phyloP scores from a whole-genome alignment of 2,888 invertebrate species.

The Rhodophaea formosa region DNA sequence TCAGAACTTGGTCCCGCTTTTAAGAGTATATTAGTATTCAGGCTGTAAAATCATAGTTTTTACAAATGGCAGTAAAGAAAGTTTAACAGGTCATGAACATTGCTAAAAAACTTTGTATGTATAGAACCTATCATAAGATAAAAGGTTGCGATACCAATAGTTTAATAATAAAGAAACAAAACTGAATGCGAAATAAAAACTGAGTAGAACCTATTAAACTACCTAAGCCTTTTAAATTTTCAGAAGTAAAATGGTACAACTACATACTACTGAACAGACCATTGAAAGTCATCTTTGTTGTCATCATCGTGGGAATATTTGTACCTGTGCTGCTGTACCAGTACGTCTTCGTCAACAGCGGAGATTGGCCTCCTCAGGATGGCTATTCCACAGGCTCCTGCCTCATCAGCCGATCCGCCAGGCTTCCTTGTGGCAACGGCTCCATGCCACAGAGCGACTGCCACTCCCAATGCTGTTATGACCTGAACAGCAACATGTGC shows the following conservation, averaged over 20 bases:
- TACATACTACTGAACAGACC: constrained; percentile 60
- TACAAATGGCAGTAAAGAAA: too few species aligned
- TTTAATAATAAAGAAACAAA: too few species aligned
- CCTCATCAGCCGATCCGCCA: constrained; percentile 44
- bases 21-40: too few species aligned
- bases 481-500: constrained; percentile 58
- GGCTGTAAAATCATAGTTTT: too few species aligned
- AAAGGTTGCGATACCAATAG: too few species aligned
- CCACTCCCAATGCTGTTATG: constrained; percentile 76
- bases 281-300: constrained; percentile 45
- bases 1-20: too few species aligned
- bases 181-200: too few species aligned
- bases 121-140: too few species aligned
- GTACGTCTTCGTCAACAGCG: constrained; percentile 46
- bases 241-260: constrained; percentile 68
- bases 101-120: too few species aligned
- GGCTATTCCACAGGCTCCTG: constrained; percentile 69
- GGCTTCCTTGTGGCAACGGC: constrained; percentile 64
- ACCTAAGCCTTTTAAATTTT: constrained; percentile 33
- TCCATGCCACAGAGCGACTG: constrained; percentile 54
- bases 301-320: constrained; percentile 45
- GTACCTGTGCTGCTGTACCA: constrained; percentile 60
- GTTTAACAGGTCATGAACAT: too few species aligned
- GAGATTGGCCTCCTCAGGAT: constrained; percentile 52
- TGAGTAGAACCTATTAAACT: too few species aligned